These are phyloP conservation scores for Aplodontia rufa DNA, from an alignment of 2,113 vertebrate genomes.

Conservation along the genomic window DNA sequence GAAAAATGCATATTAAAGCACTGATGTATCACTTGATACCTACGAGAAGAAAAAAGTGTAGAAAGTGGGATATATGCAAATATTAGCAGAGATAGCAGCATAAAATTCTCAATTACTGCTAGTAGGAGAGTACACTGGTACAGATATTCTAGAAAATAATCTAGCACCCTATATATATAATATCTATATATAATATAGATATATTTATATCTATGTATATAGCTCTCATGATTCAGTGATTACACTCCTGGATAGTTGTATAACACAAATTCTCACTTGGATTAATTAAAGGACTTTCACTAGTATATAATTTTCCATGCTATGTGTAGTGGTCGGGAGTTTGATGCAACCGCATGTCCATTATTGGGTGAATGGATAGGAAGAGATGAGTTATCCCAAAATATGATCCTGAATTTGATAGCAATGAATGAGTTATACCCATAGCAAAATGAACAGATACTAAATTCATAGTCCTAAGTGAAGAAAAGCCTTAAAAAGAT, in stretches of 20 bases:
- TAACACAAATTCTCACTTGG: neutral
- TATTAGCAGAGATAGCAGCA: neutral
- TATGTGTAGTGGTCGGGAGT: neutral
- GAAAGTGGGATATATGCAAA: neutral
- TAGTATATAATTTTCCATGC: neutral
- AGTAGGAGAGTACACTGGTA: neutral
- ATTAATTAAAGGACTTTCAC: neutral
- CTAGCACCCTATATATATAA: neutral
- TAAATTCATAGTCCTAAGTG: neutral
- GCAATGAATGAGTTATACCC: neutral
- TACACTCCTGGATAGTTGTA: neutral
- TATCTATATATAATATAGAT: too few relatives aligned
- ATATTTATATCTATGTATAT: neutral
- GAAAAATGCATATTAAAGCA: neutral
- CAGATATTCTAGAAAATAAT: neutral
- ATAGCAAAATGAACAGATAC: neutral
- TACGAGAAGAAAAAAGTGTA: neutral
- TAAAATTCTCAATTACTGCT: neutral
- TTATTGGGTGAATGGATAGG: neutral
- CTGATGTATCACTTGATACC: neutral
- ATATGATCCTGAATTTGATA: neutral
- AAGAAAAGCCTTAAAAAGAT: neutral
- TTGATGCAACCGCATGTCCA: neutral
- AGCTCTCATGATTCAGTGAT: neutral
- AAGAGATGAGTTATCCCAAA: neutral